Conservation (phyloP, 2,113 vertebrate genomes). For the Petromus typicus region DNA sequence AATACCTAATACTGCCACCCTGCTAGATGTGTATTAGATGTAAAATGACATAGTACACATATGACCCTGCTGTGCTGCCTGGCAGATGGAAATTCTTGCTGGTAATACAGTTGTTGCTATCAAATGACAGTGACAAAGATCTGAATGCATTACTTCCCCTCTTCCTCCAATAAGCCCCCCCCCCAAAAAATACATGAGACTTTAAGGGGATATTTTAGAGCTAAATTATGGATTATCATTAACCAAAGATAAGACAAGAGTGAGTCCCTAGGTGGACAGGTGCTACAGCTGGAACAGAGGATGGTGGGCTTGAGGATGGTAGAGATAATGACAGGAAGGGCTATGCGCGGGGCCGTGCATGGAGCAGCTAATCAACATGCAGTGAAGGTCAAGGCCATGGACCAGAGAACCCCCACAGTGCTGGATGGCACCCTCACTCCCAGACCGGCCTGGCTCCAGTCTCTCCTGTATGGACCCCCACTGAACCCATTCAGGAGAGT, state of each 20-base stretch:
- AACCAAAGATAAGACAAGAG: neutral
- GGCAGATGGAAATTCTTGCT: neutral
- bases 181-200: too few relatives aligned
- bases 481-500: neutral
- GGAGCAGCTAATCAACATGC: neutral
- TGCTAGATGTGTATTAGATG: neutral
- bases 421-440: neutral
- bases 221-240: too few relatives aligned
- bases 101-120: neutral
- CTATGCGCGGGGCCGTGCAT: neutral
- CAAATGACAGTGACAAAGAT: neutral
- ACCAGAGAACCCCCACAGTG: neutral
- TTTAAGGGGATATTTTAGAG: too few relatives aligned
- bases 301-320: neutral
- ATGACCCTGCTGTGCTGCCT: neutral
- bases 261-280: neutral
- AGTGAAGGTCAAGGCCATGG: neutral
- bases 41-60: neutral
- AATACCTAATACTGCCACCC: neutral
- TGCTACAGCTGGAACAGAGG: neutral
- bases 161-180: too few relatives aligned
- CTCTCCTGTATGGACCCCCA: neutral
- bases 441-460: neutral
- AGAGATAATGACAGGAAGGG: neutral
- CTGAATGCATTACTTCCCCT: neutral